Evolutionary conservation across 1,140 invertebrate species (phyloP).

Genomic region (Medauroidea extradentata): DNA sequence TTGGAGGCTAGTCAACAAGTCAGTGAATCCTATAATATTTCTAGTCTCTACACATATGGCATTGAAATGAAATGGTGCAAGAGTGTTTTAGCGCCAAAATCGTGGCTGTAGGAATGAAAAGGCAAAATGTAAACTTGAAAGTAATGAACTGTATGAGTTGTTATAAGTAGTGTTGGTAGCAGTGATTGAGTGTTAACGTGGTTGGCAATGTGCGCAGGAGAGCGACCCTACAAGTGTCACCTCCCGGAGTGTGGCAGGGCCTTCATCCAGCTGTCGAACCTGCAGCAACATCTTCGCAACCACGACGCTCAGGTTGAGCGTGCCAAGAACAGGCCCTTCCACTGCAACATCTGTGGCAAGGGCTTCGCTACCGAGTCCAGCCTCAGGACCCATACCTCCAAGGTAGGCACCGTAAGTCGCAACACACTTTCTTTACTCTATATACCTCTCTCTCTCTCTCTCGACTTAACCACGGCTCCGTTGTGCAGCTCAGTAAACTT

Average conservation of each 20-base stretch:
- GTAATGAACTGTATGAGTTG: too few species aligned
- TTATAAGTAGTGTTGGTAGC: too few species aligned
- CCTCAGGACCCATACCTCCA: conserved; percentile 89
- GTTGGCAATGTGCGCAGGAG: conserved; percentile 75
- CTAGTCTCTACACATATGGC: too few species aligned
- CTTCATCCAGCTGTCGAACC: conserved; percentile 95
- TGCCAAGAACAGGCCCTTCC: conserved; percentile 91
- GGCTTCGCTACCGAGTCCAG: conserved; percentile 95
- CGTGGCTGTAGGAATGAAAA: too few species aligned
- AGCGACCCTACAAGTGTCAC: conserved; percentile 95
- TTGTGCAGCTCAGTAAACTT: too few species aligned
- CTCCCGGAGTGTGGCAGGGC: conserved; percentile 91
- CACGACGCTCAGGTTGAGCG: conserved; percentile 94
- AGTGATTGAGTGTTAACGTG: background rate
- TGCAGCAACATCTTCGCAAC: conserved; percentile 94
- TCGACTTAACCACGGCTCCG: too few species aligned
- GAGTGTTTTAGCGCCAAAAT: too few species aligned
- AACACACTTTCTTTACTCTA: background rate
- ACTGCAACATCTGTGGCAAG: conserved; percentile 94
- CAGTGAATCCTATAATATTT: too few species aligned
- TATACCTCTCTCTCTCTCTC: too few species aligned
- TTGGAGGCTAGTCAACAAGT: too few species aligned
- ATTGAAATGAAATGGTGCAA: too few species aligned
- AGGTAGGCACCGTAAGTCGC: conserved; percentile 81
- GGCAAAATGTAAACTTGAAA: too few species aligned